Evolutionary conservation across 2,888 invertebrate genomes (phyloP).

Genomic region (Agrochola macilenta): DNA sequence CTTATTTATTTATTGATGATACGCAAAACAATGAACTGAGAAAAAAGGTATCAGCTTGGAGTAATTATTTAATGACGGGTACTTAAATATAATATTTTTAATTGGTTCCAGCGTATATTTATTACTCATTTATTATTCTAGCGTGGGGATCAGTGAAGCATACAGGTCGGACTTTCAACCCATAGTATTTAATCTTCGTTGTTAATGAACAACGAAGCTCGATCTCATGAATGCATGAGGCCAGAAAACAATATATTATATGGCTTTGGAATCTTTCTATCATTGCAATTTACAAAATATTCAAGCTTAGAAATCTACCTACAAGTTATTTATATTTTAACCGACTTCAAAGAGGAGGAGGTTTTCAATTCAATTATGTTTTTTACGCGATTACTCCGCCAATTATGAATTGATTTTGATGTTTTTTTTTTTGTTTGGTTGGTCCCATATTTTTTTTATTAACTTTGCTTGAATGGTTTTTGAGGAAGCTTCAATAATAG

Average conservation of each 20-base stretch:
- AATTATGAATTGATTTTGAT: too few species aligned
- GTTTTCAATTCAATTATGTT: too few species aligned
- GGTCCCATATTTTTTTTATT: too few species aligned
- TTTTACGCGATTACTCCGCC: too few species aligned
- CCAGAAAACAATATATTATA: neutral
- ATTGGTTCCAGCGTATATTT: neutral
- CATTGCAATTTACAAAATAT: neutral
- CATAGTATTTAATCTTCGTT: neutral
- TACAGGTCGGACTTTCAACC: neutral
- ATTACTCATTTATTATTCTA: neutral
- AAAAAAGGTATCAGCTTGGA: neutral
- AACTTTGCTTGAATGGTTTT: too few species aligned
- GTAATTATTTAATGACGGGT: slow-evolving; percentile 2
- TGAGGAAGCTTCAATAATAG: too few species aligned
- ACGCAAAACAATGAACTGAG: slow-evolving; percentile 6
- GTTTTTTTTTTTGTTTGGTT: too few species aligned
- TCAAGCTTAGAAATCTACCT: neutral
- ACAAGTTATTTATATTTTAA: neutral
- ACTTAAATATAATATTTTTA: neutral
- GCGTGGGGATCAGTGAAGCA: neutral
- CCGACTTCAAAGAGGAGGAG: too few species aligned
- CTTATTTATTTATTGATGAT: slow-evolving; percentile 13
- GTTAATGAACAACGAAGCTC: too few species aligned
- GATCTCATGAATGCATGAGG: too few species aligned
- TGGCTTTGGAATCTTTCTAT: neutral